Evolutionary conservation across 64 coral and sea anemone genomes (phyloP), one percentile per base, ranked within the genome.

Genomic region (Stylophora pistillata): DNA sequence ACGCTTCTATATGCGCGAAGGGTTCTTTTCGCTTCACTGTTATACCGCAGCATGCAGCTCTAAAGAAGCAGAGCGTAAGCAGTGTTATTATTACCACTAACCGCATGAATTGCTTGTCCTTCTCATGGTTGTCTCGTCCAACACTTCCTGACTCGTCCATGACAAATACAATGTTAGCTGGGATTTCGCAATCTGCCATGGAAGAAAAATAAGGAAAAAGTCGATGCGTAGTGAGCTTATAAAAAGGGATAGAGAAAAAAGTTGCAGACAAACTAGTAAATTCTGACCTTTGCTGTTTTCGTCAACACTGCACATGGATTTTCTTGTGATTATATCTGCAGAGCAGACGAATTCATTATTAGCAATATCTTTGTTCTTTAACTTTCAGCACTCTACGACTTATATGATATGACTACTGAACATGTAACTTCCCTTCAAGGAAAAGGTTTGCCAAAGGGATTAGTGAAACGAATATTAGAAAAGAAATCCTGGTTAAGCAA

Each of bases 101-200:
- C 93, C 90, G 88, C 12, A 95, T 89, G 88, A 95, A 95, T 2
- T 32, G 3, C 62, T 91, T 91, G 12, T 89, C 85, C 33, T 82
- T 91, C 33, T 58, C 2, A 58, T 95, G 88, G 71, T 95, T 88
- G 2, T 20, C 0, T 2, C 21, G 0, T 76, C 10, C 7, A 59
- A 95, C 91, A 68, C 93, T 95, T 32, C 77, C 85, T 32, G 93
- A 95, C 27, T 95, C 93, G 21, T 95, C 94, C 94, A 95, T 95
- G 16, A 95, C 72, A 73, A 95, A 95, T 9, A 95, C 94, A 31
- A 95, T 34, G 23, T 95, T 95, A 9, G 94, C 94, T 73, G 94
- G 94, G 53, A 90, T 78, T 76, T 95, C 94, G 55, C 94, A 95
- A 26, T 76, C 93, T 95, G 47, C 52, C 55, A 91, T 17, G n/a